Evolutionary conservation across 2,113 vertebrate genomes (phyloP), one percentile per base, ranked within the genome.

Genomic region (Sinosuthora webbiana): DNA sequence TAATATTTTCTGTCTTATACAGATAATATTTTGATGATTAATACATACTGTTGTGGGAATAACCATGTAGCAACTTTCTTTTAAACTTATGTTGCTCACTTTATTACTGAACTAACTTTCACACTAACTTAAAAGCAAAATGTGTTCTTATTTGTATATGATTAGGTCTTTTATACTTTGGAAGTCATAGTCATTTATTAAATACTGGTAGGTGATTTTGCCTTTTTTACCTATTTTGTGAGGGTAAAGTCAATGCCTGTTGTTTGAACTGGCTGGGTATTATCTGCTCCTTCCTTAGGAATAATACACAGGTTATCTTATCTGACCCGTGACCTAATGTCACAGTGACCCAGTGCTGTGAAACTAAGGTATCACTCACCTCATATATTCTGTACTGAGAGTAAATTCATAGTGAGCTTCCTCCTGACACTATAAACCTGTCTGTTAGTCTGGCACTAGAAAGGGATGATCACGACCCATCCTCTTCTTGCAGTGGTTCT

Each of bases 231-330:
- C 22, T n/a, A 19, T 67, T 84, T 92, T 94, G 65, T 53, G 77
- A 64, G 75, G 92, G 37, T 92, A 97, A 97, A 95, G 93, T 97
- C 86, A 94, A 81, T 93, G 56, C 13, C 63, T 65, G 60, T 77
- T 96, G 42, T 97, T 97, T 97, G 83, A 95, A 81, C 95, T 96
- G 93, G 91, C 87, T 97, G n/a, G 84, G 52, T 91, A 70, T 94
- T 91, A 69, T 95, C 90, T 97, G 75, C 59, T 93, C 55, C 90
- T 92, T 91, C 93, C 11, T 87, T 75, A 52, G 42, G 59, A 90
- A 37, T 94, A 86, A 92, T 87, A 85, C 64, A 75, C 62, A 83
- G 25, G 65, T 94, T 97, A 96, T 94, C 94, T 97, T 95, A 97
- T 96, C 96, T 97, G 68, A 79, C 56, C 91, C 73, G 31, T 81